Percentiles rank a stretch among this genome's conserved stretches.
phyloP scores from a whole-genome alignment of 2,113 vertebrate species.

The Halcyon malimbica region DNA sequence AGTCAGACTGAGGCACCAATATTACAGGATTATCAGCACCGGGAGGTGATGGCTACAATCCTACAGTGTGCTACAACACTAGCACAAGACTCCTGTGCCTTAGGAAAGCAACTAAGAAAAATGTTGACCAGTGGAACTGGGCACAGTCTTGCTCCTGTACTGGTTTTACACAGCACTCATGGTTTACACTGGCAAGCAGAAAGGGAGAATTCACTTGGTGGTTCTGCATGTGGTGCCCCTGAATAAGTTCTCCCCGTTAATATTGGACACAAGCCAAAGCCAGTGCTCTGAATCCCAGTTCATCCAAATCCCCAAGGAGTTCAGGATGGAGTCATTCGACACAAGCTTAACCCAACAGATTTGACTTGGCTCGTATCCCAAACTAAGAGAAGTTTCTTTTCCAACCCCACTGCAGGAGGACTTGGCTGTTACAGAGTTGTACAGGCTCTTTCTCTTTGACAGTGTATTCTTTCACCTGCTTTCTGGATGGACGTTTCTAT shows the following conservation, averaged over 20 bases:
- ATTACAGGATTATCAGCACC: neutral
- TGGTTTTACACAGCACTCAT: neutral
- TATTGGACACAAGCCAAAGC: neutral
- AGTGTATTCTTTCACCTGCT: conserved; percentile 16
- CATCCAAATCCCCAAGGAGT: neutral
- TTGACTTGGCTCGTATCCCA: neutral
- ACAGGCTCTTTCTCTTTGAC: neutral
- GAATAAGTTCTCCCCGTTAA: neutral
- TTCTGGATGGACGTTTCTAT: neutral
- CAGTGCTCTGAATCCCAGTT: conserved; percentile 28
- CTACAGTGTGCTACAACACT: neutral
- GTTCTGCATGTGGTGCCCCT: neutral
- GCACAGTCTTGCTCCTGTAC: neutral
- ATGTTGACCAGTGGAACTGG: neutral
- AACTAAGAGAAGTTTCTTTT: neutral
- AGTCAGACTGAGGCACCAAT: neutral
- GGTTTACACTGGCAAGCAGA: neutral
- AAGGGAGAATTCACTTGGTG: conserved; percentile 29
- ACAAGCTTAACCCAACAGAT: neutral
- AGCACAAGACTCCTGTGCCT: neutral
- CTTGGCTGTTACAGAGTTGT: neutral
- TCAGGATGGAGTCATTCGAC: neutral
- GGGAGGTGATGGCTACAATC: neutral
- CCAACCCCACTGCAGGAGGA: neutral
- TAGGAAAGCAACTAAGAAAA: neutral